Conservation (phyloP, 53 echinoderm and acorn worm genomes). For the Apostichopus leukothele region DNA sequence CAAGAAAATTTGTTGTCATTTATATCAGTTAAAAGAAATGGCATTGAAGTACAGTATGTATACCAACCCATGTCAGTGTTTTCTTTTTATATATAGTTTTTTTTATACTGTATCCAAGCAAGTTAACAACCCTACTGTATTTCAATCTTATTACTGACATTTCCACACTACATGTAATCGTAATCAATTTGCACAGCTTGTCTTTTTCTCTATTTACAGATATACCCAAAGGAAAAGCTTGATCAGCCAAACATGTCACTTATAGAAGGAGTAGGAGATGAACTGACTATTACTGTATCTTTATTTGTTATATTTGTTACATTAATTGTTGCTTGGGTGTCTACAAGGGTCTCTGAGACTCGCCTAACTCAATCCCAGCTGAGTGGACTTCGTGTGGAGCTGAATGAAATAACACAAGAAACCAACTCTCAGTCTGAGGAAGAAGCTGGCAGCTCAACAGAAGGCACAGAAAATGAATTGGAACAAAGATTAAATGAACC, state of each 20-base stretch:
- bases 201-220: not conserved
- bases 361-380: constrained; percentile 15
- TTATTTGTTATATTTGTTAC: constrained; percentile 72
- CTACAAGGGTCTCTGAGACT: constrained; percentile 78
- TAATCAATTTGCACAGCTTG: not conserved
- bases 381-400: constrained; percentile 24
- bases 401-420: constrained; percentile 21
- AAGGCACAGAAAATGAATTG: not conserved
- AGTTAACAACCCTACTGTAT: not conserved
- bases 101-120: too few species aligned
- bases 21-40: too few species aligned
- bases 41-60: too few species aligned
- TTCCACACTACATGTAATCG: not conserved
- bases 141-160: not conserved
- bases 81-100: too few species aligned
- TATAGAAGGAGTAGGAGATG: constrained; percentile 97
- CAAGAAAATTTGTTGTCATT: too few species aligned
- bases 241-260: constrained; percentile 63
- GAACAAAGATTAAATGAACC: not conserved
- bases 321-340: constrained; percentile 83
- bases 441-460: not conserved
- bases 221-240: not conserved
- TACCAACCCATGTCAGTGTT: too few species aligned
- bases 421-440: constrained; percentile 7
- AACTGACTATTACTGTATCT: constrained; percentile 76